Percentiles rank a stretch among this genome's conserved stretches.
Evolutionary conservation across 2,113 vertebrate species (phyloP).

Genomic region (Burhinus oedicnemus): DNA sequence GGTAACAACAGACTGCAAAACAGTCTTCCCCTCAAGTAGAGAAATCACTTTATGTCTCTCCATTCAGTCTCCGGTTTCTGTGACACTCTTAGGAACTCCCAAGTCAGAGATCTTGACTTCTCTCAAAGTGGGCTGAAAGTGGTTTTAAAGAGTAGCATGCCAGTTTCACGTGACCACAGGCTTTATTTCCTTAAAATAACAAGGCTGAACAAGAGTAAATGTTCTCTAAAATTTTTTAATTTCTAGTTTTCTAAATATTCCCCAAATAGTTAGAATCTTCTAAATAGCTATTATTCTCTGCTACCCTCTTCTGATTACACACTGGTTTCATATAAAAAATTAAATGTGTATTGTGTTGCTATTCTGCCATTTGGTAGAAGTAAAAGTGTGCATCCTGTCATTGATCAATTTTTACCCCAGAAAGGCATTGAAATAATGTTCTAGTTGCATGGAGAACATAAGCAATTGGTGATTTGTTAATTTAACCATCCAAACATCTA

Average conservation of each 20-base stretch:
- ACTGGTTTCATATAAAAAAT: accelerated
- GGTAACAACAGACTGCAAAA: background rate
- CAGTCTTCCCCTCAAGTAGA: background rate
- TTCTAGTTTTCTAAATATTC: background rate
- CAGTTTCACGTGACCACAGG: background rate
- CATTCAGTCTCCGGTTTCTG: background rate
- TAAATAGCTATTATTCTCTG: background rate
- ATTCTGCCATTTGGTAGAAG: background rate
- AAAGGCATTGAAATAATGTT: background rate
- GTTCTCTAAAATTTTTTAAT: background rate
- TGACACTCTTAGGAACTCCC: background rate
- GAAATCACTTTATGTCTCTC: background rate
- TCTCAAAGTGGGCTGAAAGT: background rate
- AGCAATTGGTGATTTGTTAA: background rate
- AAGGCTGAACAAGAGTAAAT: background rate
- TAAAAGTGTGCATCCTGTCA: background rate
- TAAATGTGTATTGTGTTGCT: background rate
- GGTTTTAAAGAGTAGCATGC: background rate
- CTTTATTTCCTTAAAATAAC: background rate
- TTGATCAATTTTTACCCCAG: background rate
- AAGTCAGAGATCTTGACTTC: background rate
- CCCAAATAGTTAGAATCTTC: background rate
- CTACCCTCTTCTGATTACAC: background rate
- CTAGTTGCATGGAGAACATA: background rate
- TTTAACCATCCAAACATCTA: background rate